These are phyloP conservation scores for Trididemnum nubilum DNA, from an alignment of 23 tunicate species.

Conservation along the genomic window DNA sequence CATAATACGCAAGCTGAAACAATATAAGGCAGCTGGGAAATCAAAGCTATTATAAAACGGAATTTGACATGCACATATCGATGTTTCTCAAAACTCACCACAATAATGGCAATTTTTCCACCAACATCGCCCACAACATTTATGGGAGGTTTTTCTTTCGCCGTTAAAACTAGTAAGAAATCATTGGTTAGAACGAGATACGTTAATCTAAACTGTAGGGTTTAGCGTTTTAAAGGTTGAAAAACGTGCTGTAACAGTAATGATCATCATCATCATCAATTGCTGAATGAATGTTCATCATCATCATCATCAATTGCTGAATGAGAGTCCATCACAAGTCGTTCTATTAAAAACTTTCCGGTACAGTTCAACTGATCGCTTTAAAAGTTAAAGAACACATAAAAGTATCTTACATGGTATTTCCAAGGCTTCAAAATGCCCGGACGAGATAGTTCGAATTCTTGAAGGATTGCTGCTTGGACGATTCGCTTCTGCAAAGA, in stretches of 20 bases:
- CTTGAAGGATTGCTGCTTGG: background rate
- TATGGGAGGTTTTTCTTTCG: slow-evolving; percentile 93
- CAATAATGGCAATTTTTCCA: slow-evolving; percentile 95
- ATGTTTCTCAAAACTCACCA: slow-evolving; percentile 70
- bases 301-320: no score
- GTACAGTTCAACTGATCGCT: no score
- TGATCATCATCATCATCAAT: background rate
- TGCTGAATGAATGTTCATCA: background rate
- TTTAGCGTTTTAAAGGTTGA: background rate
- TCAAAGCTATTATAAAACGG: no score
- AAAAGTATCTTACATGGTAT: slow-evolving; percentile 77
- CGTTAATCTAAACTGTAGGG: no score
- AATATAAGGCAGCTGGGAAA: no score
- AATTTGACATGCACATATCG: no score
- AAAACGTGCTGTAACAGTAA: no score
- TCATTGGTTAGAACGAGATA: background rate
- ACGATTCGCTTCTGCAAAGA: slow-evolving; percentile 10
- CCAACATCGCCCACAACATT: slow-evolving; percentile 97
- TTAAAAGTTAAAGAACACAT: no score
- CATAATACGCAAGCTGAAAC: background rate
- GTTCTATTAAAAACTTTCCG: no score
- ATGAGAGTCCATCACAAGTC: no score
- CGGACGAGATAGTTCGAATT: slow-evolving; percentile 67
- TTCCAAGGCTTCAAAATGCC: slow-evolving; percentile 70
- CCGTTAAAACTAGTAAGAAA: slow-evolving; percentile 52